Percentiles rank a stretch among this genome's conserved stretches.
These are phyloP conservation scores for Anabas testudineus DNA, from an alignment of 2,797 vertebrate genomes.

Conservation along the genomic window DNA sequence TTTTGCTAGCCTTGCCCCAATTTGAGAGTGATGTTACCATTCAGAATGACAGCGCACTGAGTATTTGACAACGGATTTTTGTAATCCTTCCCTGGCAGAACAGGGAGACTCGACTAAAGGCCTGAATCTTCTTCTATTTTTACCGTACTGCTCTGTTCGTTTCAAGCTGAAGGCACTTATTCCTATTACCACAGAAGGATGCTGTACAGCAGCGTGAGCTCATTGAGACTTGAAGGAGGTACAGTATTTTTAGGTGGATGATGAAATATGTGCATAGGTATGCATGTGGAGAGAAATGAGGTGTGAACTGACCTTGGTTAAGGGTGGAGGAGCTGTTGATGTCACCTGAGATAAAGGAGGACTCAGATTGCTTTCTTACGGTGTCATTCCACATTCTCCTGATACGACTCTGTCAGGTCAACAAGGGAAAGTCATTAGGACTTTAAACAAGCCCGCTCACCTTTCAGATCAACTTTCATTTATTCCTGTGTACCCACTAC, in stretches of 20 bases:
- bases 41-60: constrained; percentile 59
- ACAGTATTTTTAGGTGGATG: constrained; percentile 68
- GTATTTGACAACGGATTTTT: constrained; percentile 74
- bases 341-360: constrained; percentile 99
- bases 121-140: constrained; percentile 23
- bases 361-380: constrained; percentile 99
- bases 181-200: constrained; percentile 51
- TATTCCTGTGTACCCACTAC: constrained; percentile 26
- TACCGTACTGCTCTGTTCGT: constrained; percentile 47
- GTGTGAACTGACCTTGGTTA: constrained; percentile 98
- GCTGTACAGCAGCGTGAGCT: constrained; percentile 44
- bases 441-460: constrained; percentile 63
- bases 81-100: constrained; percentile 70
- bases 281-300: constrained; percentile 75
- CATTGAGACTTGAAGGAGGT: constrained; percentile 53
- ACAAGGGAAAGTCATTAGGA: constrained; percentile 85
- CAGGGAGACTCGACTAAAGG: constrained; percentile 50
- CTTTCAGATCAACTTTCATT: constrained; percentile 68
- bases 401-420: constrained; percentile 96
- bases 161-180: constrained; percentile 63
- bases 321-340: constrained; percentile 99
- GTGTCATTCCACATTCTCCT: constrained; percentile 99
- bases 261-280: constrained; percentile 76
- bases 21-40: constrained; percentile 61
- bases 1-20: constrained; percentile 52